Percentiles rank a stretch among this genome's conserved stretches.
These are phyloP conservation scores for Elysia chlorotica DNA, from an alignment of 1,140 invertebrate genomes.

Conservation along the genomic window DNA sequence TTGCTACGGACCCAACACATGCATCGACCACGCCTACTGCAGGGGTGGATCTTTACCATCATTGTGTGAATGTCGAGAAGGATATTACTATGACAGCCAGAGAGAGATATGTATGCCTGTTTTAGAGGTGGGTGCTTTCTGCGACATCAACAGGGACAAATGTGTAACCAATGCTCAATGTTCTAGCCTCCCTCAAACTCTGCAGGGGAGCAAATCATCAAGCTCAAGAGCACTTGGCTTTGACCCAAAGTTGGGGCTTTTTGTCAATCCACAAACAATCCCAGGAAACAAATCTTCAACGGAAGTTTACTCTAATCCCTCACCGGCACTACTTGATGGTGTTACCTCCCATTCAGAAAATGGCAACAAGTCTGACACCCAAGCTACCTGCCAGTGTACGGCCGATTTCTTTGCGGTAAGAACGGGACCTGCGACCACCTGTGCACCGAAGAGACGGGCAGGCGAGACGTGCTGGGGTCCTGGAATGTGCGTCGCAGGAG, in stretches of 20 bases:
- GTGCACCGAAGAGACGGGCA: slow-evolving; percentile 2
- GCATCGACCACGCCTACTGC: neutral
- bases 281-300: no score
- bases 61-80: no score
- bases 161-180: slow-evolving; percentile 3
- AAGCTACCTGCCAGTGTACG: neutral
- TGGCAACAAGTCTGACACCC: neutral
- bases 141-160: slow-evolving; percentile 1
- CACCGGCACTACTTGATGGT: no score
- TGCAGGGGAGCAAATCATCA: neutral
- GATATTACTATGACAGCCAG: no score
- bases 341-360: no score
- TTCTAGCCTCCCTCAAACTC: neutral
- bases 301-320: no score
- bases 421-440: no score
- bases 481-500: slow-evolving; percentile 20
- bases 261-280: no score
- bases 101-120: no score
- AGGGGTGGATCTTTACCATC: no score
- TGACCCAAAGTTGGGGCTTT: neutral
- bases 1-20: slow-evolving; percentile 7
- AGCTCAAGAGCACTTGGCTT: no score
- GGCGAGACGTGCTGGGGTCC: slow-evolving; percentile 11
- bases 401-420: neutral
- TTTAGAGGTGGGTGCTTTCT: no score